Evolutionary conservation across 2,113 vertebrate species (phyloP).

Genomic region (Coptodon rendalli): DNA sequence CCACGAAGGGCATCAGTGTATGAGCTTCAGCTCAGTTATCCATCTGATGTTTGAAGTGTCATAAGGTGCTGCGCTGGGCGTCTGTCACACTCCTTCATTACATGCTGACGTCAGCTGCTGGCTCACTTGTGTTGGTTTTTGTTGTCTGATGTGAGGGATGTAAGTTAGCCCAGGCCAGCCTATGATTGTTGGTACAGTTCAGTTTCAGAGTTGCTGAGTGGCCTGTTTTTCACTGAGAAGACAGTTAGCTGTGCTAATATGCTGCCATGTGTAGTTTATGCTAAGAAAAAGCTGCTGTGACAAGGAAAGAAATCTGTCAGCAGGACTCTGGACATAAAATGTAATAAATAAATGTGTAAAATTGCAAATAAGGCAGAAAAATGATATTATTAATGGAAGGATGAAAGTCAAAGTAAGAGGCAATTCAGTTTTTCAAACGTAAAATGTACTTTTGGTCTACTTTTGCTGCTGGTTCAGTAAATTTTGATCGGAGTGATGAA

Average conservation of each 20-base stretch:
- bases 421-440: not conserved
- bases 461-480: not conserved
- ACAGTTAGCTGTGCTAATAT: not conserved
- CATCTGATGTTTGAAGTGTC: not conserved
- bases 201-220: not conserved
- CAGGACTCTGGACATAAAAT: not conserved
- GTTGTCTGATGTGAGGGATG: slow-evolving; percentile 2
- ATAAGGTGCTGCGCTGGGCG: not conserved
- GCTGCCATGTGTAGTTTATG: not conserved
- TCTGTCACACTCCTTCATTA: not conserved
- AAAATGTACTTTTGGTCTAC: not conserved
- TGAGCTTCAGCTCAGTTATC: not conserved
- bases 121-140: not conserved
- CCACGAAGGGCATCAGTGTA: not conserved
- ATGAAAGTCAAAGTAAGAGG: not conserved
- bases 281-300: not conserved
- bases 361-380: not conserved
- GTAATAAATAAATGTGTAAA: not conserved
- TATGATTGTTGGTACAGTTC: slow-evolving; percentile 1
- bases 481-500: not conserved
- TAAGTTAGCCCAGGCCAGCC: not conserved
- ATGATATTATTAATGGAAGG: not conserved
- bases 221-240: not conserved
- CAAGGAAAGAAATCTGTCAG: not conserved
- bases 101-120: not conserved